Base-by-base conservation (phyloP, 2,797 vertebrate species). In the Sylvia borin region DNA sequence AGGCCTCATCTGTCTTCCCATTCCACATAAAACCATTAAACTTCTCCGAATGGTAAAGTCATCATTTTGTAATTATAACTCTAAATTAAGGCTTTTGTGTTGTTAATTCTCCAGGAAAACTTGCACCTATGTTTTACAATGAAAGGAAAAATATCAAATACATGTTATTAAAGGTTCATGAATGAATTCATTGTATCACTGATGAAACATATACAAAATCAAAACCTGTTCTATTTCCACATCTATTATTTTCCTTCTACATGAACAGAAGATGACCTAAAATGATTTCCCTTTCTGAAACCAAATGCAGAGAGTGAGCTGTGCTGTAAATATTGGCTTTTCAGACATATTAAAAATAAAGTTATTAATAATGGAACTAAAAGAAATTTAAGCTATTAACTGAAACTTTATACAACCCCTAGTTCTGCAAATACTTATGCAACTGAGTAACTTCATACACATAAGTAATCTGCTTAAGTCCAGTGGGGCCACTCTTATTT, bases 1-100 rank as follows among this genome's bases (percentile, higher is more conserved):
- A 89, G 82, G 84, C 60, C 29, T 92, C 60, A 68, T 79, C 72
- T 1, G 0, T 82, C 89, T 96, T 70, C 91, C 62, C 24, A 5
- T 64, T 92, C 79, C 83, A 91, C 24, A 50, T 43, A 96, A 93
- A 96, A 90, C 81, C 82, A 97, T 96, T 94, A 54, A 92, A 74
- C 53, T 64, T 26, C 26, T 55, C 67, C 9, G 0, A 85, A 76
- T 21, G 14, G 70, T 96, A 61, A 96, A 74, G 93, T 95, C 95
- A 95, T 88, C 79, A 82, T 75, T 86, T 90, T 75, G 24, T 88
- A 97, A 97, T 95, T 91, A 64, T 29, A 87, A 87, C 24, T 88
- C 70, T 85, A 93, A 94, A 81, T 80, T 90, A 95, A 91, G 92
- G 77, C 65, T 79, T 76, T 78, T 79, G 72, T 91, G 60, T 51